Conservation (phyloP, 2,888 invertebrate genomes). For the Marronus borbonicus region DNA sequence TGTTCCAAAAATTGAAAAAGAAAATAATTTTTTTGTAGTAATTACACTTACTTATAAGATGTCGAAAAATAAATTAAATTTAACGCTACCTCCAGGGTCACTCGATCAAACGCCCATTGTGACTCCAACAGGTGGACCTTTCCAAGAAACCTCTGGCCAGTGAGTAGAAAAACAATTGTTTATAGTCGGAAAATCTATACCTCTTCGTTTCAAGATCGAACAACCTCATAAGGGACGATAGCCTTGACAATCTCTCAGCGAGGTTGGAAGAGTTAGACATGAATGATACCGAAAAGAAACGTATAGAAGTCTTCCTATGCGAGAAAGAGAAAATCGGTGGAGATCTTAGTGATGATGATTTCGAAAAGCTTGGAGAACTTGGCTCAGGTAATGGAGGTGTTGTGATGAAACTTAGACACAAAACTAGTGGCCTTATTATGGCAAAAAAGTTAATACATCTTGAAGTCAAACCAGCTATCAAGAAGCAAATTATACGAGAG, state of each 20-base stretch:
- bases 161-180: constrained; percentile 66
- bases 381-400: constrained; percentile 99
- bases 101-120: constrained; percentile 82
- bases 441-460: constrained; percentile 98
- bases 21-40: constrained; percentile 15
- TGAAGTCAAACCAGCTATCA: constrained; percentile 98
- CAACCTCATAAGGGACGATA: constrained; percentile 63
- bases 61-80: constrained; percentile 93
- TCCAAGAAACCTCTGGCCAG: constrained; percentile 74
- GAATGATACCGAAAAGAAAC: constrained; percentile 93
- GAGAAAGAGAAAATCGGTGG: constrained; percentile 97
- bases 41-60: constrained; percentile 71
- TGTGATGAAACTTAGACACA: constrained; percentile 97
- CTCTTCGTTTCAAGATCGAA: constrained; percentile 26
- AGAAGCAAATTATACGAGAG: constrained; percentile 98
- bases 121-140: constrained; percentile 75
- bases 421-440: constrained; percentile 96
- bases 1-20: background rate
- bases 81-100: constrained; percentile 91
- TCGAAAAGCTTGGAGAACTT: constrained; percentile 96
- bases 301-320: constrained; percentile 94
- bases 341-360: constrained; percentile 83
- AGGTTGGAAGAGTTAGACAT: constrained; percentile 94
- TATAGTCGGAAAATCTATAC: no score
- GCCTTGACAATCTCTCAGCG: constrained; percentile 90